A percentile compares a stretch with the other conserved stretches of the same genome.
Evolutionary conservation across 2,888 invertebrate genomes (phyloP).

Genomic region (Serrognathus titanus): DNA sequence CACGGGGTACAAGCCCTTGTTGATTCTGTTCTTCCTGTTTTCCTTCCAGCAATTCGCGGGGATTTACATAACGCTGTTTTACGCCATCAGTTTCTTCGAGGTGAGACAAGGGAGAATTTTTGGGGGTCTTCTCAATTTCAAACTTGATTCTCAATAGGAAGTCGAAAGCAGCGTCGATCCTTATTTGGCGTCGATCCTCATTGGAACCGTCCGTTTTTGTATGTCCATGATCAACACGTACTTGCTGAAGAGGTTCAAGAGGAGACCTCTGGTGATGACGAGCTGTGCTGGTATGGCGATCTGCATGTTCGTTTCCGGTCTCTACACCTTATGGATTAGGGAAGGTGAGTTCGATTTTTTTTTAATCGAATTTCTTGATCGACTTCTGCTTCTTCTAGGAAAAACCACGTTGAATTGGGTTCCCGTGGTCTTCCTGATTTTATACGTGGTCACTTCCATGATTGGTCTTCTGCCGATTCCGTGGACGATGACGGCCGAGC

Average conservation of each 20-base stretch:
- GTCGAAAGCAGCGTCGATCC: slow-evolving; percentile 53
- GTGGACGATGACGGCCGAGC: slow-evolving; percentile 65
- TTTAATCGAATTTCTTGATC: neutral
- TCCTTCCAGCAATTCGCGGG: slow-evolving; percentile 60
- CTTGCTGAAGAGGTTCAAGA: slow-evolving; percentile 52
- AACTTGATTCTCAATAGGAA: slow-evolving; percentile 40
- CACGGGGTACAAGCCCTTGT: slow-evolving; percentile 58
- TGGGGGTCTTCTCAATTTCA: neutral
- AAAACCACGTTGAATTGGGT: slow-evolving; percentile 45
- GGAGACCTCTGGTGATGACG: slow-evolving; percentile 53
- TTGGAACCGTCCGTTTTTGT: slow-evolving; percentile 55
- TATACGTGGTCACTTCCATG: slow-evolving; percentile 59
- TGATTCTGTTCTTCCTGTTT: slow-evolving; percentile 55
- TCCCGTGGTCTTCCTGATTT: slow-evolving; percentile 52
- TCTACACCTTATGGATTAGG: slow-evolving; percentile 52
- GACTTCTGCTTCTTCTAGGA: slow-evolving; percentile 25
- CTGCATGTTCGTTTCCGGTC: slow-evolving; percentile 57
- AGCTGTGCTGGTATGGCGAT: slow-evolving; percentile 56
- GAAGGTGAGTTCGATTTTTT: slow-evolving; percentile 39
- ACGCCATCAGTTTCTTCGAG: slow-evolving; percentile 58
- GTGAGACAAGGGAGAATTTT: slow-evolving; percentile 36
- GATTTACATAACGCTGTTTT: slow-evolving; percentile 60
- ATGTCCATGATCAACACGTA: slow-evolving; percentile 59
- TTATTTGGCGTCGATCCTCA: slow-evolving; percentile 55
- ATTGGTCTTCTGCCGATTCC: slow-evolving; percentile 59